Conservation (phyloP, 1,140 invertebrate genomes). For the Meloidogyne hapla region DNA sequence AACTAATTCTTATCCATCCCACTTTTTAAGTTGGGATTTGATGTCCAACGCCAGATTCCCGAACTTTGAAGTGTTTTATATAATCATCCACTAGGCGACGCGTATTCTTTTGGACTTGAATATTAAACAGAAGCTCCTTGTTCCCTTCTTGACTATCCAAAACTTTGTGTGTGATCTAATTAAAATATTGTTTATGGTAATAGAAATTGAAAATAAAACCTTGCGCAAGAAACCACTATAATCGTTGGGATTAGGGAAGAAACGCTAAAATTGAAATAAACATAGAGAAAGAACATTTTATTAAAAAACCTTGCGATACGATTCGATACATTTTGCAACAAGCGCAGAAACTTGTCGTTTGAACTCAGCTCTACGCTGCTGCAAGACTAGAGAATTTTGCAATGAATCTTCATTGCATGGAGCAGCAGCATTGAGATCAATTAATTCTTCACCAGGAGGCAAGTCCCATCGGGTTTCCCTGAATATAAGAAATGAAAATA, state of each 20-base stretch:
- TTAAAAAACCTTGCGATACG: slow-evolving; percentile 15
- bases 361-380: slow-evolving; percentile 15
- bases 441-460: slow-evolving; percentile 21
- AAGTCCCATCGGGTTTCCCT: slow-evolving; percentile 24
- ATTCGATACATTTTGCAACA: slow-evolving; percentile 27
- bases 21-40: not conserved
- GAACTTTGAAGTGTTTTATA: slow-evolving; percentile 23
- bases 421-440: slow-evolving; percentile 12
- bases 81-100: slow-evolving; percentile 14
- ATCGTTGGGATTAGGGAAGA: slow-evolving; percentile 15
- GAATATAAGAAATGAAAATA: not conserved
- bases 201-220: slow-evolving; percentile 12
- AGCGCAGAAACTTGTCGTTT: slow-evolving; percentile 28
- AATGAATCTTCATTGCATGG: not conserved
- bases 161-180: slow-evolving; percentile 29
- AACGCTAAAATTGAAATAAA: not conserved
- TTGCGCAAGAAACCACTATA: slow-evolving; percentile 22
- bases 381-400: not conserved
- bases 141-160: slow-evolving; percentile 28
- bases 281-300: too few relatives aligned
- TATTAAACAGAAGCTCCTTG: slow-evolving; percentile 21
- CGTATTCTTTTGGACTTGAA: slow-evolving; percentile 25
- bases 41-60: slow-evolving; percentile 8
- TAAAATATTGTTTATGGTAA: slow-evolving; percentile 7
- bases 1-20: not conserved